A percentile compares a stretch with the other conserved stretches of the same genome.
Conservation (phyloP, 2,888 invertebrate species). For the Trachelus iudaicus region DNA sequence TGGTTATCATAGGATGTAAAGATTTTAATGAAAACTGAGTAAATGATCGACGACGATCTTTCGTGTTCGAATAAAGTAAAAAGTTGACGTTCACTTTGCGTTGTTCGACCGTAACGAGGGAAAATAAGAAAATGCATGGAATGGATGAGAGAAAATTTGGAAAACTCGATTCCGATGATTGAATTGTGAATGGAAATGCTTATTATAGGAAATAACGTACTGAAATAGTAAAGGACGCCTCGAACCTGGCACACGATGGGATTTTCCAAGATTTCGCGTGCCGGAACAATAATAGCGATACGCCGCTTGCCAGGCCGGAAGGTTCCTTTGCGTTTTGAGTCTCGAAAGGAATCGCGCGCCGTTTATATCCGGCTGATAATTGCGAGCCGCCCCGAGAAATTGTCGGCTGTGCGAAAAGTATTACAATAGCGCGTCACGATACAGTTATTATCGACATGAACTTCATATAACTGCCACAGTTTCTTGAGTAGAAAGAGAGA, state of each 20-base stretch:
- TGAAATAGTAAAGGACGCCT: not conserved
- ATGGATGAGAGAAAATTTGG: not conserved
- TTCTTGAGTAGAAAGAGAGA: not conserved
- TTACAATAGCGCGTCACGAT: constrained; percentile 57
- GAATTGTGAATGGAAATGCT: not conserved
- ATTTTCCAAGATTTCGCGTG: constrained; percentile 51
- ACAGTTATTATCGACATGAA: constrained; percentile 63
- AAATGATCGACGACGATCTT: constrained; percentile 22
- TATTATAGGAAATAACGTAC: not conserved
- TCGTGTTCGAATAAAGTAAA: not conserved
- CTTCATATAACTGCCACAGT: constrained; percentile 32
- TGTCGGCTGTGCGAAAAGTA: constrained; percentile 44
- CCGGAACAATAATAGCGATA: constrained; percentile 12
- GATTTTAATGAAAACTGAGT: not conserved
- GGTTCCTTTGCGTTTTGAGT: constrained; percentile 41
- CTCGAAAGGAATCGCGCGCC: constrained; percentile 42
- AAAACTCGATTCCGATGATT: not conserved
- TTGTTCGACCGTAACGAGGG: not conserved
- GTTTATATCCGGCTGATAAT: constrained; percentile 54
- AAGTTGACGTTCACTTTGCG: not conserved
- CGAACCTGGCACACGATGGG: constrained; percentile 15
- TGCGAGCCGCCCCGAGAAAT: constrained; percentile 47
- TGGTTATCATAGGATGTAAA: not conserved
- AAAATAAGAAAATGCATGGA: not conserved
- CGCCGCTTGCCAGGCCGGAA: constrained; percentile 11